phyloP scores from a whole-genome alignment of 2,113 vertebrate genomes.

The Lota lota region DNA sequence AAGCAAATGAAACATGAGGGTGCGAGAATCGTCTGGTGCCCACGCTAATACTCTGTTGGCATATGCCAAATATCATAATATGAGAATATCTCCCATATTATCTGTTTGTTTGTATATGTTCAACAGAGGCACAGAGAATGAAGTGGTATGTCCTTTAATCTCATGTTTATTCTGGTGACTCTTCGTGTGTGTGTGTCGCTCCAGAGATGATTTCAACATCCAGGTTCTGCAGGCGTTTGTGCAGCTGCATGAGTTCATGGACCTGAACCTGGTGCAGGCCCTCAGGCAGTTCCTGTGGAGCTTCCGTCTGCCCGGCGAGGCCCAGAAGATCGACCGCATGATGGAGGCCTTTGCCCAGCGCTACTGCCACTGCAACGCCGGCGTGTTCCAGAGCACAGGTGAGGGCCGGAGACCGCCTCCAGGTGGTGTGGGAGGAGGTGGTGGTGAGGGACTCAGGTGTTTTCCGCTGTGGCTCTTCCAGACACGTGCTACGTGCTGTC shows the following conservation, averaged over 20 bases:
- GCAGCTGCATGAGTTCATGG: constrained; percentile 94
- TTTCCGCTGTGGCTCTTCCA: constrained; percentile 25
- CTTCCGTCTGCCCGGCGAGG: constrained; percentile 93
- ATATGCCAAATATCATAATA: too few relatives aligned
- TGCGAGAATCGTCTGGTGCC: too few relatives aligned
- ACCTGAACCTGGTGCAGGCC: constrained; percentile 91
- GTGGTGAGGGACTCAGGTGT: too few relatives aligned
- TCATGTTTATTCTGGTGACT: not conserved
- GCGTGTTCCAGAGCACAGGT: constrained; percentile 95
- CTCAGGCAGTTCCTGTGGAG: constrained; percentile 97
- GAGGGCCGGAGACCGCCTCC: constrained; percentile 8
- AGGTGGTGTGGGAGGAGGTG: not conserved
- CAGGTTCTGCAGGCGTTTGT: constrained; percentile 93
- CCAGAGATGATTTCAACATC: constrained; percentile 93
- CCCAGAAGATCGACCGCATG: constrained; percentile 98
- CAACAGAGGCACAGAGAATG: too few relatives aligned
- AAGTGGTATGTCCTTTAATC: too few relatives aligned
- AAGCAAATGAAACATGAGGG: too few relatives aligned
- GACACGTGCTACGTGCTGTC: constrained; percentile 97
- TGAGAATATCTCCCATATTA: too few relatives aligned
- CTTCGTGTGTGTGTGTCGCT: not conserved
- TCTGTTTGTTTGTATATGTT: too few relatives aligned
- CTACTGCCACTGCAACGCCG: constrained; percentile 93
- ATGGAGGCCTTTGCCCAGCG: constrained; percentile 97
- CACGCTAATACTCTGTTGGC: too few relatives aligned